A percentile compares a stretch with the other conserved stretches of the same genome.
These are phyloP conservation scores for Xanthia icteritia DNA, from an alignment of 2,888 invertebrate genomes.

Conservation along the genomic window DNA sequence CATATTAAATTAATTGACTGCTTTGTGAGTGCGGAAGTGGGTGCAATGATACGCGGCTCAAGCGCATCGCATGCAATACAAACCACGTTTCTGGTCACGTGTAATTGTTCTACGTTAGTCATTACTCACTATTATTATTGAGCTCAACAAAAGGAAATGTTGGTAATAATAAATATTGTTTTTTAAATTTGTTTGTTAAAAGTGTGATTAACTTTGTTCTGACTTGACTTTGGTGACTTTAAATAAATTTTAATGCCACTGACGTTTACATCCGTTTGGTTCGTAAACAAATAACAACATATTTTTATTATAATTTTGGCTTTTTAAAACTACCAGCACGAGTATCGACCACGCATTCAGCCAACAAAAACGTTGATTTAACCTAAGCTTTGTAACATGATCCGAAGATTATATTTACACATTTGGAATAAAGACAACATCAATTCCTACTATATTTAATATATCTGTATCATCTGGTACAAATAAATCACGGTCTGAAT, in stretches of 20 bases:
- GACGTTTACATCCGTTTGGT: not conserved
- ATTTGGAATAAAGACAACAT: constrained; percentile 1
- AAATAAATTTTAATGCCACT: not conserved
- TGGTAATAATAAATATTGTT: constrained; percentile 1
- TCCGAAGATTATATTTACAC: not conserved
- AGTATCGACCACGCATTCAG: not conserved
- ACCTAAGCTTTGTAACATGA: not conserved
- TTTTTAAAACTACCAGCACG: not conserved
- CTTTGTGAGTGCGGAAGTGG: constrained; percentile 57
- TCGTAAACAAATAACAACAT: constrained; percentile 17
- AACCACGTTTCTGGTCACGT: constrained; percentile 61
- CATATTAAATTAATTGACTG: constrained; percentile 72
- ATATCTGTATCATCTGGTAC: not conserved
- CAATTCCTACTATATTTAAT: not conserved
- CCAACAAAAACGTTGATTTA: not conserved
- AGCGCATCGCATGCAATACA: constrained; percentile 21
- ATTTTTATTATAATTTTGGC: not conserved
- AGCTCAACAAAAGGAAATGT: constrained; percentile 17
- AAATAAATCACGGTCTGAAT: constrained; percentile 47
- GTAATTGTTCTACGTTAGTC: constrained; percentile 41
- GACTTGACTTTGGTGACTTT: constrained; percentile 7
- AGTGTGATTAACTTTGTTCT: not conserved
- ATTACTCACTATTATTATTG: constrained; percentile 36
- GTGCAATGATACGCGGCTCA: constrained; percentile 29
- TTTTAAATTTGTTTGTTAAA: constrained; percentile 4